Evolutionary conservation across 2,113 vertebrate genomes (phyloP).

Genomic region (Rutilus rutilus): DNA sequence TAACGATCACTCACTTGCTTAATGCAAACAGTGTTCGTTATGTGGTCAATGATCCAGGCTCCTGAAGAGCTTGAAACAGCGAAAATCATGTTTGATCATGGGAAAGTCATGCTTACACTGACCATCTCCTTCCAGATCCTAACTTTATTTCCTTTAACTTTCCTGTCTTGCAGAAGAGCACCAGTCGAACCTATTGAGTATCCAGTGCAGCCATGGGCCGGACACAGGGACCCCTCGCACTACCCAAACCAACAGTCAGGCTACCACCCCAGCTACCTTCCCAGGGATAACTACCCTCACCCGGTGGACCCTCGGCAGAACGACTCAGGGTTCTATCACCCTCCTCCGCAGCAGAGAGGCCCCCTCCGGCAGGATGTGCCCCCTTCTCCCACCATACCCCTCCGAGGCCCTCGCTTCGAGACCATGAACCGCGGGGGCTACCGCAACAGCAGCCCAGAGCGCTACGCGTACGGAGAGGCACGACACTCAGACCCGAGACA

Average conservation of each 20-base stretch:
- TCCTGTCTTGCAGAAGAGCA: conserved; percentile 79
- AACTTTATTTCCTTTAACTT: conserved; percentile 32
- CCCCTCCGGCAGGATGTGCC: conserved; percentile 94
- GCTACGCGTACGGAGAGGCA: conserved; percentile 71
- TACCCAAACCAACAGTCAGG: conserved; percentile 78
- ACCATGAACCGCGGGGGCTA: conserved; percentile 78
- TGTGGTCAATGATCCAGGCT: neutral
- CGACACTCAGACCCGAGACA: conserved; percentile 79
- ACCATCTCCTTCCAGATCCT: neutral
- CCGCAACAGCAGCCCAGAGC: conserved; percentile 78
- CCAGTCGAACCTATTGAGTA: conserved; percentile 83
- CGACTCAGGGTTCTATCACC: conserved; percentile 82
- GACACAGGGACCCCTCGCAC: conserved; percentile 80
- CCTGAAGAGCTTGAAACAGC: no score
- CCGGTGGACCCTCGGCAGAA: conserved; percentile 76
- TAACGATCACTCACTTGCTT: neutral
- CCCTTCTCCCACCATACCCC: conserved; percentile 86
- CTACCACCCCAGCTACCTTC: conserved; percentile 70
- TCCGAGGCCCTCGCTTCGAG: conserved; percentile 80
- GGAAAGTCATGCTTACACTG: neutral
- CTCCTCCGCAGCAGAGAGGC: conserved; percentile 83
- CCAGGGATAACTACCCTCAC: conserved; percentile 78
- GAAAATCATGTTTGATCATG: neutral
- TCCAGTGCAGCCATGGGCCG: conserved; percentile 78
- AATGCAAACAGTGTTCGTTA: neutral